Conservation (phyloP, 2,113 vertebrate species). For the Scomber colias region DNA sequence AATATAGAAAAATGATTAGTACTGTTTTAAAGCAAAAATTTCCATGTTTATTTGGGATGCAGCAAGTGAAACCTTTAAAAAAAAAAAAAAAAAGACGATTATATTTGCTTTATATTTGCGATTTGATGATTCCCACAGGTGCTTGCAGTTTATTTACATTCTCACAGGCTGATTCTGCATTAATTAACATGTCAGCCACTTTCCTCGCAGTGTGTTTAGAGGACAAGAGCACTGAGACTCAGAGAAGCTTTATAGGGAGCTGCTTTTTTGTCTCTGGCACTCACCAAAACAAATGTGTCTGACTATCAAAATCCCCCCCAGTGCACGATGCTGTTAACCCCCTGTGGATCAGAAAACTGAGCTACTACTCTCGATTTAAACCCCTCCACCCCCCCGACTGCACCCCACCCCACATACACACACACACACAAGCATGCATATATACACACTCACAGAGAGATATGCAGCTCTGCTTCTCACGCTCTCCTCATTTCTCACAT, state of each 20-base stretch:
- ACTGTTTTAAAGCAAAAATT: neutral
- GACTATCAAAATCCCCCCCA: conserved; percentile 37
- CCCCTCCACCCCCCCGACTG: neutral
- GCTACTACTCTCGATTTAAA: conserved; percentile 21
- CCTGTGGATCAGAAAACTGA: conserved; percentile 31
- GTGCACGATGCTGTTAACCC: conserved; percentile 32
- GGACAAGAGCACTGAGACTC: conserved; percentile 27
- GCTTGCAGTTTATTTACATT: neutral
- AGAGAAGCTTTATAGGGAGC: conserved; percentile 6
- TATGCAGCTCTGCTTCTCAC: conserved; percentile 9
- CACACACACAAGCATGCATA: conserved; percentile 14
- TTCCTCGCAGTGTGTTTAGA: neutral
- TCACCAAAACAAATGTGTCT: conserved; percentile 58
- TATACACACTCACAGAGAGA: conserved; percentile 10
- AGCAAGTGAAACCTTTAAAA: neutral
- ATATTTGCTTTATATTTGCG: neutral
- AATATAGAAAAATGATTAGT: neutral
- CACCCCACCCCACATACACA: conserved; percentile 17
- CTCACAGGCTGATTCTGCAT: conserved; percentile 11
- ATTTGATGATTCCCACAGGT: neutral
- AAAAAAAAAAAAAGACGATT: neutral
- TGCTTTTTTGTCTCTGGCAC: conserved; percentile 4
- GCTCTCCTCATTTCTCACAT: conserved; percentile 47
- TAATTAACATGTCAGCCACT: neutral
- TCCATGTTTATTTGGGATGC: neutral